Evolutionary conservation across 2,113 vertebrate species (phyloP).

Genomic region (Phainopepla nitens): DNA sequence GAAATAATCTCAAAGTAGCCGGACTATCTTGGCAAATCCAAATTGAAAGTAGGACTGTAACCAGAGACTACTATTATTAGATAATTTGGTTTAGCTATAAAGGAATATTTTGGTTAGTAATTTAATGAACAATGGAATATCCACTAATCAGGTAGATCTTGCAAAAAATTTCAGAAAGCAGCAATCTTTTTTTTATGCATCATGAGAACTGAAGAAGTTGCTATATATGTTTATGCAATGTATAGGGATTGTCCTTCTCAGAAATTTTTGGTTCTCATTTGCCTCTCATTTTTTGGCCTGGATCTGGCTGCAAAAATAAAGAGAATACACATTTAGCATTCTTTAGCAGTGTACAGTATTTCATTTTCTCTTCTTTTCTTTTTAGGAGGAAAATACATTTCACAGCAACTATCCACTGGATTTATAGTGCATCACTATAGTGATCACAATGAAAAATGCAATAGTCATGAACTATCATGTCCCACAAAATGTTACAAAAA

Average conservation of each 20-base stretch:
- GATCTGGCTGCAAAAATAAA: background rate
- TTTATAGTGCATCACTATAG: background rate
- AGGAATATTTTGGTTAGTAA: background rate
- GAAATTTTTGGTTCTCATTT: background rate
- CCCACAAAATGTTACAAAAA: background rate
- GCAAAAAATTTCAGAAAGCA: background rate
- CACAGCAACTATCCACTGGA: background rate
- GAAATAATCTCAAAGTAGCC: background rate
- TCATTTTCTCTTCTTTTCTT: background rate
- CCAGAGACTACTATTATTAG: background rate
- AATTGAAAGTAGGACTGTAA: background rate
- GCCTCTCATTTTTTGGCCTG: background rate
- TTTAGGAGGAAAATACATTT: background rate
- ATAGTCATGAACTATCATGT: background rate
- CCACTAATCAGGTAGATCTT: background rate
- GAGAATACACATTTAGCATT: fast-evolving
- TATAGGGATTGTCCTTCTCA: background rate
- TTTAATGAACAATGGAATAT: background rate
- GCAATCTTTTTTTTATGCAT: background rate
- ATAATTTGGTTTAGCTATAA: background rate
- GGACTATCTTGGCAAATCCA: background rate
- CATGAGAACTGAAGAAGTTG: background rate
- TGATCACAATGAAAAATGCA: background rate
- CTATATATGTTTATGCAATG: background rate
- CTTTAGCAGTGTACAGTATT: background rate